Conservation (phyloP, 92 coral and sea anemone species). For the Epizoanthus ramosus region DNA sequence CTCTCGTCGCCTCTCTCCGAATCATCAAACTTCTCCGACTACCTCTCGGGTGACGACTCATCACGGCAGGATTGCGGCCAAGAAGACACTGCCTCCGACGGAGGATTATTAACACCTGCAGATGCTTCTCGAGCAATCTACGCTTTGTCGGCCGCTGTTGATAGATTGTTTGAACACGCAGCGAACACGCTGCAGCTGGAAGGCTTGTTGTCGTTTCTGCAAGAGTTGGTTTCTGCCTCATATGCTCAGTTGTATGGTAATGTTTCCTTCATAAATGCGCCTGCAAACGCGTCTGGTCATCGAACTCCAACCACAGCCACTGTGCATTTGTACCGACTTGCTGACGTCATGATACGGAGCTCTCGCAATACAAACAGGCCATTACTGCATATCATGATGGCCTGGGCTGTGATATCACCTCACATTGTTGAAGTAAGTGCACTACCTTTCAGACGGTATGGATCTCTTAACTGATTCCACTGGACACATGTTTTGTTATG, state of each 20-base stretch:
- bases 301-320: constrained; percentile 68
- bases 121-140: constrained; percentile 97
- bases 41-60: constrained; percentile 81
- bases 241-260: constrained; percentile 81
- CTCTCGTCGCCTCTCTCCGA: constrained; percentile 92
- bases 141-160: constrained; percentile 97
- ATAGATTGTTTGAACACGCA: constrained; percentile 95
- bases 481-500: too few relatives aligned
- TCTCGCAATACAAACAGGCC: constrained; percentile 98
- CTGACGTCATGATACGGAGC: constrained; percentile 96
- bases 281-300: constrained; percentile 50
- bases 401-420: constrained; percentile 91
- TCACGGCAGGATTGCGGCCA: constrained; percentile 70
- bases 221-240: constrained; percentile 83
- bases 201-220: constrained; percentile 72
- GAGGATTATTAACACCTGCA: constrained; percentile 78
- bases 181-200: constrained; percentile 86
- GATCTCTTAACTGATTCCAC: too few relatives aligned
- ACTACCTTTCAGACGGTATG: too few relatives aligned
- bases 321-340: constrained; percentile 91
- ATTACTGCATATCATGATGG: constrained; percentile 92
- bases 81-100: constrained; percentile 65
- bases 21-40: constrained; percentile 83
- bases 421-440: constrained; percentile 90
- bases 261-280: constrained; percentile 38